Evolutionary conservation across 2,113 vertebrate species (phyloP).

Genomic region (Strigops habroptila): DNA sequence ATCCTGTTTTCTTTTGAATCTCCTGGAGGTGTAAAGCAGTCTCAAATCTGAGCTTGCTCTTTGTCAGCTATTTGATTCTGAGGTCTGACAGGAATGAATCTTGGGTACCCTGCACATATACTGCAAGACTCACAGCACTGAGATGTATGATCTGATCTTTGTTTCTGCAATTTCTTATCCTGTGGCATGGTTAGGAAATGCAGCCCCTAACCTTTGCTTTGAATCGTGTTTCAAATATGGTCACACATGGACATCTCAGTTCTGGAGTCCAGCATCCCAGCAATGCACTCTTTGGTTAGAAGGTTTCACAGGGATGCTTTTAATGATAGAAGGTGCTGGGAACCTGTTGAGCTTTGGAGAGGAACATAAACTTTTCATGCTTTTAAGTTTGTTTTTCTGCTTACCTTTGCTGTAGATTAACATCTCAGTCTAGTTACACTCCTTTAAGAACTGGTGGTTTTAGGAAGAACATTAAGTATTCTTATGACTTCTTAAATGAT

Average conservation of each 20-base stretch:
- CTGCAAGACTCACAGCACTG: background rate
- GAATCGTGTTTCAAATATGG: background rate
- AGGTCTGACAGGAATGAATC: background rate
- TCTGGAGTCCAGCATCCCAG: background rate
- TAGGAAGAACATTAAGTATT: background rate
- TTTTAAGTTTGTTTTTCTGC: background rate
- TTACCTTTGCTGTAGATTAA: background rate
- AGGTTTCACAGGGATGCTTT: background rate
- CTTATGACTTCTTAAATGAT: fast-evolving
- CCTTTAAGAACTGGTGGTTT: background rate
- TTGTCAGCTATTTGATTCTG: background rate
- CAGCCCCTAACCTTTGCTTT: background rate
- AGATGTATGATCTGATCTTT: background rate
- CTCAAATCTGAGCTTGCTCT: background rate
- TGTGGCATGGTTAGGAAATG: background rate
- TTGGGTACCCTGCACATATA: background rate
- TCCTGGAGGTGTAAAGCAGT: background rate
- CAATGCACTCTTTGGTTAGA: background rate
- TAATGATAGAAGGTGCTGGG: background rate
- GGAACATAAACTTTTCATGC: background rate
- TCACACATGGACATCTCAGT: background rate
- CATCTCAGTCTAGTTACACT: background rate
- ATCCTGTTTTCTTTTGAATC: background rate
- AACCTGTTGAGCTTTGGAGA: background rate
- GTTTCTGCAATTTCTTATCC: background rate